Base-by-base conservation (phyloP, 2,113 vertebrate species). In the Poeciliopsis turrubarensis region DNA sequence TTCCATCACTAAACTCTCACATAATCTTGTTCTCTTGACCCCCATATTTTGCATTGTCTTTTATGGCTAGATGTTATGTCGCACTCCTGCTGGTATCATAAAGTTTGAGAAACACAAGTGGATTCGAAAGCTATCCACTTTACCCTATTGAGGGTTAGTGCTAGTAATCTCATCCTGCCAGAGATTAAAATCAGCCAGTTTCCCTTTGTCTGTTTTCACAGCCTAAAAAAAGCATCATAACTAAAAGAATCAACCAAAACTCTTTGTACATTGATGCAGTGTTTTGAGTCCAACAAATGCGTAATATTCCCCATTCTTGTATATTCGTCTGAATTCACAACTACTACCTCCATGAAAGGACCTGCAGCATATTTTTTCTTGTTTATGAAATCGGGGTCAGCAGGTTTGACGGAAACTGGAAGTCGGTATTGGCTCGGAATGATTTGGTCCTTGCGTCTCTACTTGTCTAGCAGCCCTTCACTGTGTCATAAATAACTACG, bases 41-140 rank as follows among this genome's bases (percentile, higher is more conserved):
- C 10, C 13, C 13, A 15, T 44, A 44, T 17, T 44, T 3, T 44
- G 14, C 15, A 15, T 44, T 14, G 11, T 14, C 39, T 41, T 17
- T 47, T 19, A 19, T 19, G 19, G 44, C 5, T 47, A 4, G 44
- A 19, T 47, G 44, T 47, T 19, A 19, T 6, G 15, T 47, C 19
- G 17, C 17, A 19, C 1, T 47, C 17, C 44, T 54, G 70, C 26
- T 80, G 70, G 70, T 22, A 27, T 79, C 69, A 76, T 77, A 65
- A 68, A 83, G 71, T 72, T 72, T 72, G 82, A 84, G 83, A 74
- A 85, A 82, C 76, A 86, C 79, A 72, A 83, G 79, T 77, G 82
- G 72, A 77, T 72, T 77, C 83, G 89, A 79, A 91, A 89, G 66
- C 79, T 17, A 57, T 77, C 67, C 70, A 77, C 83, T 91, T 89